phyloP scores from a whole-genome alignment of 2,113 vertebrate species.

The Callospermophilus lateralis region DNA sequence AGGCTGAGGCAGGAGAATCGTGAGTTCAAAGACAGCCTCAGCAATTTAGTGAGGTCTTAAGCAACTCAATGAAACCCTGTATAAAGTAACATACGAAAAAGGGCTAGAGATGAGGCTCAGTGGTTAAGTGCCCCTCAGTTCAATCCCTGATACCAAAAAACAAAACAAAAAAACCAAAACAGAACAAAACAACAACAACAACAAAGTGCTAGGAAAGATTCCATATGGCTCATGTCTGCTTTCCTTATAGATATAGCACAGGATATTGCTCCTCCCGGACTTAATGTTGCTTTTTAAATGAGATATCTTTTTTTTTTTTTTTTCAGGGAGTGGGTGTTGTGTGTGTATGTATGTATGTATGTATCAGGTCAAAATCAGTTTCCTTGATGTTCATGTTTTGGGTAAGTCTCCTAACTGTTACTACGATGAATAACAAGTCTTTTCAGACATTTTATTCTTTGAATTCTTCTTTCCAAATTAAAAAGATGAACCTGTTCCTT shows the following conservation, averaged over 20 bases:
- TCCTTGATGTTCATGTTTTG: slow-evolving; percentile 20
- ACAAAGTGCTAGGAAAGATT: slow-evolving; percentile 20
- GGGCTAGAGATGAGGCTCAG: no score
- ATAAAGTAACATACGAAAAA: no score
- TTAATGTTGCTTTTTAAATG: background rate
- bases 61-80: no score
- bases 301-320: background rate
- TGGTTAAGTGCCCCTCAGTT: no score
- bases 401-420: background rate
- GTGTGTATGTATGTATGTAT: background rate
- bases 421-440: background rate
- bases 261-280: background rate
- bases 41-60: no score
- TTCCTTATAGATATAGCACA: background rate
- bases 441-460: background rate
- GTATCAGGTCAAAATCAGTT: background rate
- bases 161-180: no score
- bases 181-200: no score
- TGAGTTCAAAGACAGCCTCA: no score
- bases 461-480: slow-evolving; percentile 22
- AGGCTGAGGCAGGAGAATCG: no score
- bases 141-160: no score
- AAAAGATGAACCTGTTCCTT: background rate
- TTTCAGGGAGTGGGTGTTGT: background rate
- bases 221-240: background rate